Evolutionary conservation across 2,113 vertebrate genomes (phyloP).

Genomic region (Odobenus rosmarus): DNA sequence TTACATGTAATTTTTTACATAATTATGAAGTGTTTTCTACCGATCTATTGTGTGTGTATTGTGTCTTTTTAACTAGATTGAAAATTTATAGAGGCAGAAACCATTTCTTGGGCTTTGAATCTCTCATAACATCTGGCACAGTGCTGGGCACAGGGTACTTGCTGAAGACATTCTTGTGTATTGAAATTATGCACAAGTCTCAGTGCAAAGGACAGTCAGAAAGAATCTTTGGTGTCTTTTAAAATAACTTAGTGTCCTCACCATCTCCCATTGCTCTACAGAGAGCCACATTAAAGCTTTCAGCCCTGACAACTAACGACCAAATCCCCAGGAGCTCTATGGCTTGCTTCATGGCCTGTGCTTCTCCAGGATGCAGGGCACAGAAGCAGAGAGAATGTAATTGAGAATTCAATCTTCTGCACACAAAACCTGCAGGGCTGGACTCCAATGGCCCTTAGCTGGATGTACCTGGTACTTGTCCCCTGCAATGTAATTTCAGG

Average conservation of each 20-base stretch:
- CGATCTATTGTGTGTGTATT: not conserved
- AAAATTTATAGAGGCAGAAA: not conserved
- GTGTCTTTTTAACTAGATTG: not conserved
- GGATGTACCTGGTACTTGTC: not conserved
- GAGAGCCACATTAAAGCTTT: conserved; percentile 23
- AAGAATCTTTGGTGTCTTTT: not conserved
- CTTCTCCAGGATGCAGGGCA: not conserved
- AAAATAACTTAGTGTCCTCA: not conserved
- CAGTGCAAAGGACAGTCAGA: not conserved
- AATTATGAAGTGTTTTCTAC: not conserved
- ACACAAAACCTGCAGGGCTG: conserved; percentile 29
- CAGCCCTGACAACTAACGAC: conserved; percentile 5
- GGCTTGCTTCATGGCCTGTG: conserved; percentile 14
- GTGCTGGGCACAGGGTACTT: not conserved
- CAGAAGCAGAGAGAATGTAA: conserved; percentile 32
- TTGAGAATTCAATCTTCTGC: conserved; percentile 39
- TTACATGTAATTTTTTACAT: not conserved
- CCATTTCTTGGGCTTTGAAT: not conserved
- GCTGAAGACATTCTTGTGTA: not conserved
- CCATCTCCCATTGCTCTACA: not conserved
- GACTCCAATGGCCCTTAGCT: conserved; percentile 2
- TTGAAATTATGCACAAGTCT: not conserved
- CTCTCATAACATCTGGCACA: not conserved
- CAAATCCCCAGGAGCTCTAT: not conserved
- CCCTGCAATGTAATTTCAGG: not conserved